Evolutionary conservation across 2,113 vertebrate species (phyloP).

Genomic region (Fukomys damarensis): DNA sequence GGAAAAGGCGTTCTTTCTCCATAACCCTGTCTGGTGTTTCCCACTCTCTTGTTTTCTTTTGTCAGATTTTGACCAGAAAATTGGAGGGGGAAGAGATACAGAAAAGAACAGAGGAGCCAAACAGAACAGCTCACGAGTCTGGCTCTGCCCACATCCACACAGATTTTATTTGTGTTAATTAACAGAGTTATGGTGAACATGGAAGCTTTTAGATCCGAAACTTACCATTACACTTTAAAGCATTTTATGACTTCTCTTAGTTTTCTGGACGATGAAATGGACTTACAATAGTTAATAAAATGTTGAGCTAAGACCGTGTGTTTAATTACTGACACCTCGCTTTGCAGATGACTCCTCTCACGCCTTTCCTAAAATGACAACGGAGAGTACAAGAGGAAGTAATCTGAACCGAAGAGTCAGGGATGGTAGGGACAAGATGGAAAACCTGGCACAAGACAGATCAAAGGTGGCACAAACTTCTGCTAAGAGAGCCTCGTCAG

Average conservation of each 20-base stretch:
- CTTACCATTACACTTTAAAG: neutral
- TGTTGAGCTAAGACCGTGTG: neutral
- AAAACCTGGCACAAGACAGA: neutral
- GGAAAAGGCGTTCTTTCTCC: neutral
- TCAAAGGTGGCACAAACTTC: neutral
- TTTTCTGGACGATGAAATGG: neutral
- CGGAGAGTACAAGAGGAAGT: neutral
- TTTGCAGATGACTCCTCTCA: neutral
- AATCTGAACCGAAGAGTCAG: neutral
- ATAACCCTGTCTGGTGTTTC: neutral
- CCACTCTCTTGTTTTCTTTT: neutral
- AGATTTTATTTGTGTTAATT: neutral
- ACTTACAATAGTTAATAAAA: slow-evolving; percentile 28
- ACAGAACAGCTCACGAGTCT: neutral
- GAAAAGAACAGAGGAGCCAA: neutral
- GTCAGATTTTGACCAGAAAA: neutral
- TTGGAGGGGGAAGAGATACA: neutral
- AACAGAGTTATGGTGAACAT: neutral
- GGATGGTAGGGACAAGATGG: neutral
- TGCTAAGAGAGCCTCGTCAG: neutral
- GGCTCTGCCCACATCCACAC: neutral
- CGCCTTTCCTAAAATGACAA: neutral
- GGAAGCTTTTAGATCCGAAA: neutral
- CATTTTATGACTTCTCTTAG: neutral
- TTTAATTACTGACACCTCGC: neutral